A percentile compares a stretch with the other conserved stretches of the same genome.
phyloP scores from a whole-genome alignment of 2,888 invertebrate genomes.

The Stenodera caucasica region DNA sequence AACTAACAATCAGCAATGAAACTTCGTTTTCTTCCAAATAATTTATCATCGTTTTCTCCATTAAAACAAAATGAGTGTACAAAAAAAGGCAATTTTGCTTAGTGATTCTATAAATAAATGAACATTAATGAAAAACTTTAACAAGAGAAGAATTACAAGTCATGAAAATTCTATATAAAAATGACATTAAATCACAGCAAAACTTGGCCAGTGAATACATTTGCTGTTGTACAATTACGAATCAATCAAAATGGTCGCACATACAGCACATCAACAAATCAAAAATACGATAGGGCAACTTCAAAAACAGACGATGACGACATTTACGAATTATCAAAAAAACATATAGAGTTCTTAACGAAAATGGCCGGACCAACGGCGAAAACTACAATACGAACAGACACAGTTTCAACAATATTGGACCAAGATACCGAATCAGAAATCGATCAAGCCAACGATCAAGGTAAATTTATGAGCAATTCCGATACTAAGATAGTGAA shows the following conservation, averaged over 20 bases:
- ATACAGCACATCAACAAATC: slow-evolving; percentile 46
- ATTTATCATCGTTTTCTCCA: not conserved
- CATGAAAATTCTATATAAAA: slow-evolving; percentile 15
- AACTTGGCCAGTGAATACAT: slow-evolving; percentile 55
- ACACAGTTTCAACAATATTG: slow-evolving; percentile 52
- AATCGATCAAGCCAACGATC: slow-evolving; percentile 33
- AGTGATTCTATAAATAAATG: slow-evolving; percentile 7
- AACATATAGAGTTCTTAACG: slow-evolving; percentile 47
- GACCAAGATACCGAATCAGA: slow-evolving; percentile 48
- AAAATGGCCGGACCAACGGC: slow-evolving; percentile 38
- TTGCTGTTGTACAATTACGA: slow-evolving; percentile 54
- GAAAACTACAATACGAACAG: slow-evolving; percentile 47
- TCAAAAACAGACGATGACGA: not conserved
- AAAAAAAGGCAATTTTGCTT: not conserved
- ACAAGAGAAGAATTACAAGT: slow-evolving; percentile 12
- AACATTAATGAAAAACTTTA: no score
- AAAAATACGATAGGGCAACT: not conserved
- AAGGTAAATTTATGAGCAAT: slow-evolving; percentile 30
- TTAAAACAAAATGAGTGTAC: not conserved
- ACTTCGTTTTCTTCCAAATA: not conserved
- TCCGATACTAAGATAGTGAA: no score
- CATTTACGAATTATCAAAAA: slow-evolving; percentile 42
- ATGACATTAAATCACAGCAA: slow-evolving; percentile 56
- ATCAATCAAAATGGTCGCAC: slow-evolving; percentile 52
- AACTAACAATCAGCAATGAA: not conserved